A percentile compares a stretch with the other conserved stretches of the same genome.
phyloP scores from a whole-genome alignment of 2,113 vertebrate genomes.

The Myrmophylax atrothorax region DNA sequence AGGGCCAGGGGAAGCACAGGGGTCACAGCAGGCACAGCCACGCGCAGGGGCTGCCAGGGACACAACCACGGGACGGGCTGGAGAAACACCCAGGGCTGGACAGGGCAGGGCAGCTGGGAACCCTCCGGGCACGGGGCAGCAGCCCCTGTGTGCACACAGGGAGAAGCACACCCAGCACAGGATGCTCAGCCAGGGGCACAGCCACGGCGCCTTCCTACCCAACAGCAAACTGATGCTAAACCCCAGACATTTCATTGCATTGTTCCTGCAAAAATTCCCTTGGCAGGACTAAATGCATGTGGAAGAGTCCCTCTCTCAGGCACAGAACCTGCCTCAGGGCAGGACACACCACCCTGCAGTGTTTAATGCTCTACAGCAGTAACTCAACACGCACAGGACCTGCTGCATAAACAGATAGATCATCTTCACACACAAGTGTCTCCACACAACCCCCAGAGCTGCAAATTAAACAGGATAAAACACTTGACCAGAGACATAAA shows the following conservation, averaged over 20 bases:
- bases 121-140: background rate
- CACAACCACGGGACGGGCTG: background rate
- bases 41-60: background rate
- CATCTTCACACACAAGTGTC: background rate
- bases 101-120: background rate
- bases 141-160: accelerated
- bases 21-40: background rate
- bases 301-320: background rate
- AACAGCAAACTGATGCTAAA: background rate
- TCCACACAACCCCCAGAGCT: background rate
- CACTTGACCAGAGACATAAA: background rate
- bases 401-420: background rate
- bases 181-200: background rate
- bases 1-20: background rate
- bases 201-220: background rate
- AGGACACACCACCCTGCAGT: background rate
- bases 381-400: background rate
- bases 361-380: background rate
- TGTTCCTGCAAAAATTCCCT: background rate
- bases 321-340: background rate
- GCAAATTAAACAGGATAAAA: background rate
- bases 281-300: background rate
- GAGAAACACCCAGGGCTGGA: background rate
- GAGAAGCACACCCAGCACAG: background rate
- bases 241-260: accelerated